Evolutionary conservation across 1,140 invertebrate genomes (phyloP), one percentile per base, ranked within the genome.

Genomic region (Semibalanus balanoides): DNA sequence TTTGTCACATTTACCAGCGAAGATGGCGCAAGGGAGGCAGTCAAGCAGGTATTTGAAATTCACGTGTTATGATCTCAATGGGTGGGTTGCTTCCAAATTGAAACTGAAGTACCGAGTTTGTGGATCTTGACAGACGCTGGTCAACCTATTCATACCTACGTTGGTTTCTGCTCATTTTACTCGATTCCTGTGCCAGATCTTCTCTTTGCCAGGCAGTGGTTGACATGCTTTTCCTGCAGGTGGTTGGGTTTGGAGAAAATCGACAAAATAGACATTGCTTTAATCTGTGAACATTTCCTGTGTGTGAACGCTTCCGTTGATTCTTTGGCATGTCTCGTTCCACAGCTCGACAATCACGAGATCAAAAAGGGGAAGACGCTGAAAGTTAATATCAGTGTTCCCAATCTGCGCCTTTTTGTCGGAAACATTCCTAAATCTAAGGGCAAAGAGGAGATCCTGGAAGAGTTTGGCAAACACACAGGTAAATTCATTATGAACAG

Each of bases 351-450:
- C 93, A 96, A 96, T 92, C 92, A 98, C 89, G 96, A 98, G 95
- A 98, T 99, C 91, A 94, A 93, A 91, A 92, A 94, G 87, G 95
- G 95, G 88, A 97, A 97, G 91, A 91, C 90, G 88, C 90, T 99
- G 88, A 98, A 98, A 95, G 95, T 98, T 89, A 99, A 98, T 91
- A 94, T 98, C 91, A 98, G 96, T 87, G 93, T 98, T 90, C 95
- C 96, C 88, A 99, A 99, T 90, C 93, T 97, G 87, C 94, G 96
- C 88, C 93, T 99, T 89, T 99, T 99, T 91, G 94, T 99, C 88
- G 97, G 97, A 88, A 99, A 99, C 91, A 98, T 99, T 92, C 97
- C 97, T 90, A 99, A 99, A 91, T 97, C 94, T 89, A 98, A 98
- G 93, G 93, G 94, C 89, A 97, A 96, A 95, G 95, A 98, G 89